A percentile compares a stretch with the other conserved stretches of the same genome.
Conservation (phyloP, 2,797 vertebrate species). For the Spondyliosoma cantharus region DNA sequence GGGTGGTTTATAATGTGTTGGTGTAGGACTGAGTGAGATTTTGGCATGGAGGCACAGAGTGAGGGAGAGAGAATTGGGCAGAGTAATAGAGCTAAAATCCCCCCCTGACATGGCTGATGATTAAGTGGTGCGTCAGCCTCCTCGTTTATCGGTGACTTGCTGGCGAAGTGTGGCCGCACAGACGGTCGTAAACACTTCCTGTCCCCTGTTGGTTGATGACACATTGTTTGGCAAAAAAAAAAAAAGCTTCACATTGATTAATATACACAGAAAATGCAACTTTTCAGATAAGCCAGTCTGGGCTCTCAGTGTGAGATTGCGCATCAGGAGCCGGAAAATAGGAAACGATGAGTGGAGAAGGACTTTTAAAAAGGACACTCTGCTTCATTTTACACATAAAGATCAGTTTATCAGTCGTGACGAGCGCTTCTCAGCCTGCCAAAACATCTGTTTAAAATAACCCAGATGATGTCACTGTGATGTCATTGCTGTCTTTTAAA, state of each 20-base stretch:
- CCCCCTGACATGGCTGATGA: conserved; percentile 54
- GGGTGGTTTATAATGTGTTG: conserved; percentile 33
- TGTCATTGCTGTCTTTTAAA: not conserved
- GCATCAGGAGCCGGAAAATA: not conserved
- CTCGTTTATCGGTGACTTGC: conserved; percentile 33
- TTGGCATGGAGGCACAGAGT: conserved; percentile 42
- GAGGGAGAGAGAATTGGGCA: conserved; percentile 36
- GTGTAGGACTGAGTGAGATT: conserved; percentile 49
- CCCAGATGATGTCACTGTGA: not conserved
- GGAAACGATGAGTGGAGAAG: not conserved
- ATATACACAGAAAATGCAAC: not conserved
- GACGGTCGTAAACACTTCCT: conserved; percentile 57
- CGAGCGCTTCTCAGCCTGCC: not conserved
- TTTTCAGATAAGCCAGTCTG: not conserved
- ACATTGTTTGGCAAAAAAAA: conserved; percentile 31
- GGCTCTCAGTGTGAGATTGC: not conserved
- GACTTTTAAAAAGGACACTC: not conserved
- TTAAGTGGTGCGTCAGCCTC: conserved; percentile 49
- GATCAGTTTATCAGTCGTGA: not conserved
- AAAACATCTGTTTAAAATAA: not conserved
- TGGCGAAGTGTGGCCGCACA: conserved; percentile 35
- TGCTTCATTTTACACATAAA: not conserved
- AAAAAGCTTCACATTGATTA: conserved; percentile 25
- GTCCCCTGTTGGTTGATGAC: conserved; percentile 41
- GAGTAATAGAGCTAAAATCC: conserved; percentile 45